Base-by-base conservation (phyloP, 1,140 invertebrate species). In the Pachypeltis micranthus region DNA sequence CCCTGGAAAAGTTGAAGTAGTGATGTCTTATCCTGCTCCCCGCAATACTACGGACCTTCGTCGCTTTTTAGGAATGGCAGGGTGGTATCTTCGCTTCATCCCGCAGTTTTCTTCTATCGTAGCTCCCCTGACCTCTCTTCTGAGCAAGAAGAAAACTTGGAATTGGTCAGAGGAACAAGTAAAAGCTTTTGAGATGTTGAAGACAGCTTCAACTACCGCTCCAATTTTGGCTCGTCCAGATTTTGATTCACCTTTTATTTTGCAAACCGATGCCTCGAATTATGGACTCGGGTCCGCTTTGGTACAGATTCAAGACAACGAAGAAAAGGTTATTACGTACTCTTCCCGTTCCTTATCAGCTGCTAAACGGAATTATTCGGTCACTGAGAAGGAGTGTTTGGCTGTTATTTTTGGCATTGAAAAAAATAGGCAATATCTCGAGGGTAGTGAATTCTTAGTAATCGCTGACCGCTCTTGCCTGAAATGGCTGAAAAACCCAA, bases 381-480 rank as follows among this genome's bases (percentile, higher is more conserved):
- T n/a, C n/a, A n/a, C n/a, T n/a, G n/a, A n/a, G n/a, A n/a, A n/a
- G n/a, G n/a, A n/a, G n/a, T n/a, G n/a, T n/a, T n/a, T n/a, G n/a
- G n/a, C n/a, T n/a, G n/a, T n/a, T n/a, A n/a, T n/a, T n/a, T n/a
- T n/a, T n/a, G n/a, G n/a, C n/a, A n/a, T n/a, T n/a, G n/a, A n/a
- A n/a, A n/a, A n/a, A n/a, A n/a, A n/a, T n/a, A n/a, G n/a, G n/a
- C n/a, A n/a, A n/a, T n/a, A n/a, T n/a, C n/a, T n/a, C n/a, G n/a
- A n/a, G n/a, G n/a, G n/a, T n/a, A n/a, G n/a, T n/a, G n/a, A n/a
- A n/a, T n/a, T n/a, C n/a, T n/a, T n/a, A n/a, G n/a, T n/a, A n/a
- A n/a, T n/a, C 4, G 77, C 74, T 0, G 76, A 80, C 56, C 75
- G 78, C 39, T 65, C 70, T 10, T 61, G 71, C 0, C 61, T 77